These are phyloP conservation scores for Sympetrum striolatum DNA, from an alignment of 2,888 invertebrate genomes.

Conservation along the genomic window DNA sequence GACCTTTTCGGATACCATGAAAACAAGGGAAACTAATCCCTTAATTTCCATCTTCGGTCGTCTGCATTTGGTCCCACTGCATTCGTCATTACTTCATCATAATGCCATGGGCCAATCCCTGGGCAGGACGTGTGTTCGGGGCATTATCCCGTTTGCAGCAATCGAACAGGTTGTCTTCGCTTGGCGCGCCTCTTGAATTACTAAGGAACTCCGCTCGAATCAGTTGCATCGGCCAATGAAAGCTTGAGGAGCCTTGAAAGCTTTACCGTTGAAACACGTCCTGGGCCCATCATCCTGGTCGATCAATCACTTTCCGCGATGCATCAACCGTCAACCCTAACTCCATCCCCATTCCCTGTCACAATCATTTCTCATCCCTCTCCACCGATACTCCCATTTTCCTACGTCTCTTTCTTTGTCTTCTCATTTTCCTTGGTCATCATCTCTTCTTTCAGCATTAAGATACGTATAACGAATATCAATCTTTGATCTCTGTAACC, in stretches of 20 bases:
- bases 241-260: not conserved
- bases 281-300: not conserved
- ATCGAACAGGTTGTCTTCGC: not conserved
- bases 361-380: not conserved
- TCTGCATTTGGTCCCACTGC: no score
- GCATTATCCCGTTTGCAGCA: not conserved
- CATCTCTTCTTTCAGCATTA: not conserved
- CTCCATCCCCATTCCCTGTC: not conserved
- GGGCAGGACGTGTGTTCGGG: no score
- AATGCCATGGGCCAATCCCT: no score
- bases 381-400: not conserved
- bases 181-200: not conserved
- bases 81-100: no score
- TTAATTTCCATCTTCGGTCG: no score
- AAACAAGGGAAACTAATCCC: no score
- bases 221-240: conserved; percentile 1
- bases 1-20: no score
- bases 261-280: not conserved
- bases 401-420: not conserved
- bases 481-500: no score
- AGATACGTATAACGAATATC: no score
- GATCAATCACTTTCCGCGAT: not conserved
- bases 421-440: not conserved
- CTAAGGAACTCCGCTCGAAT: not conserved
- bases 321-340: not conserved